These are phyloP conservation scores for Rhagonycha lutea DNA, from an alignment of 2,888 invertebrate genomes.

Conservation along the genomic window DNA sequence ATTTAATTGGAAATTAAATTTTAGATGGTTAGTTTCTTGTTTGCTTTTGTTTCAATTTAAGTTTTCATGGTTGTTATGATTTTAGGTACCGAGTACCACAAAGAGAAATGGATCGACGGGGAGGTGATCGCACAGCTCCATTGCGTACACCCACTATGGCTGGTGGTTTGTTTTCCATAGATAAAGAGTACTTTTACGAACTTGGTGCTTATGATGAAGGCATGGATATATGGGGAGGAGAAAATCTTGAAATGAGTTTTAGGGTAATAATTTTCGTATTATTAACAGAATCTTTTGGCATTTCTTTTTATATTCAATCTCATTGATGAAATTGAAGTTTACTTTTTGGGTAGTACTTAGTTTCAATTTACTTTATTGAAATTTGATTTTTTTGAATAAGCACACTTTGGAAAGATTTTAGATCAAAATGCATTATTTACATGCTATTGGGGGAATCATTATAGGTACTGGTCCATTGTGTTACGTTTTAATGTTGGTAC, in stretches of 20 bases:
- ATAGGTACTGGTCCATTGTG: too few relatives aligned
- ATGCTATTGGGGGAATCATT: too few relatives aligned
- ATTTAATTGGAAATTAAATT: conserved; percentile 99
- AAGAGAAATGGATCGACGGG: conserved; percentile 91
- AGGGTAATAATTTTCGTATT: conserved; percentile 62
- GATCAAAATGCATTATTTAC: neutral
- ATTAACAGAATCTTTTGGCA: neutral
- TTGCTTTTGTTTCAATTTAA: neutral
- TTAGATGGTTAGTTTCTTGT: conserved; percentile 80
- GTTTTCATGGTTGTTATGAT: neutral
- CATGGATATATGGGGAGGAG: conserved; percentile 99
- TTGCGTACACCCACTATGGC: conserved; percentile 98
- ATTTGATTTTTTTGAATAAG: neutral
- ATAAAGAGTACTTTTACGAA: conserved; percentile 95
- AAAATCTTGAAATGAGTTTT: conserved; percentile 94
- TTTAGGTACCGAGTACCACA: conserved; percentile 95
- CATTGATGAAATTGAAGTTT: neutral
- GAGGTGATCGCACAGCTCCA: conserved; percentile 90
- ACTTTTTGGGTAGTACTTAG: neutral
- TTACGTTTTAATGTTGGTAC: too few relatives aligned
- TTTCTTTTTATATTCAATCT: neutral
- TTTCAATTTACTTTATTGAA: neutral
- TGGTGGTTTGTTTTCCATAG: conserved; percentile 93
- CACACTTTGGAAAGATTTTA: neutral
- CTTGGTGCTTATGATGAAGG: conserved; percentile 98